Evolutionary conservation across 2,797 vertebrate genomes (phyloP).

Genomic region (Chromis chromis): DNA sequence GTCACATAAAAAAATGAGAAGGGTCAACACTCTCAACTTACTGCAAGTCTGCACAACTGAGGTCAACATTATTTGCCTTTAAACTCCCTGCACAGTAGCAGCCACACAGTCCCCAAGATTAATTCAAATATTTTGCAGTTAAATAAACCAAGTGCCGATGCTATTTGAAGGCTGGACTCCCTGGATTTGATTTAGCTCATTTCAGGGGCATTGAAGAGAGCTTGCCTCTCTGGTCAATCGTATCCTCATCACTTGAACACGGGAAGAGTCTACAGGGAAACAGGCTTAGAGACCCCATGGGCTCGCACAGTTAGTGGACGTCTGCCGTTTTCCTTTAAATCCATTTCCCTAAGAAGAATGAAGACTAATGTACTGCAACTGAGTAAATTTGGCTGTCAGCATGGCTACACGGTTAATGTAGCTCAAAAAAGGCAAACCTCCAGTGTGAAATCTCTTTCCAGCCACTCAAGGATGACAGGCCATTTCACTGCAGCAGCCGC

Average conservation of each 20-base stretch:
- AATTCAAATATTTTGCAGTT: conserved; percentile 54
- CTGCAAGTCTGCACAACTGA: conserved; percentile 30
- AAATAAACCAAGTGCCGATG: conserved; percentile 48
- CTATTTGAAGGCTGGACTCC: conserved; percentile 46
- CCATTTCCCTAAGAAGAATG: conserved; percentile 63
- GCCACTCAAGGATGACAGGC: conserved; percentile 70
- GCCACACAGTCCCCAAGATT: conserved; percentile 2
- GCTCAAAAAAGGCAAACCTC: conserved; percentile 77
- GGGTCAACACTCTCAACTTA: neutral
- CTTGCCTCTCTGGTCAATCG: conserved; percentile 48
- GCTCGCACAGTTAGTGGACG: conserved; percentile 53
- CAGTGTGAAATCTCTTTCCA: conserved; percentile 76
- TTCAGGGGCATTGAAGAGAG: conserved; percentile 41
- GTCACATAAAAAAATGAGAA: neutral
- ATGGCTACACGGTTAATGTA: conserved; percentile 75
- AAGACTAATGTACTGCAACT: conserved; percentile 77
- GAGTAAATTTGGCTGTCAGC: conserved; percentile 74
- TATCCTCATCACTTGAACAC: conserved; percentile 58
- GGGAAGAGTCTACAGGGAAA: conserved; percentile 52
- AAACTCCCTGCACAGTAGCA: conserved; percentile 20
- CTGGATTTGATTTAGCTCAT: conserved; percentile 51
- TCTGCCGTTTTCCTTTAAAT: conserved; percentile 62
- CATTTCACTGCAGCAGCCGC: conserved; percentile 60
- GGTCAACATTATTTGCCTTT: conserved; percentile 32
- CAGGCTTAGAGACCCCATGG: conserved; percentile 53